Evolutionary conservation across 2,888 invertebrate species (phyloP).

Genomic region (Athalia rosae): DNA sequence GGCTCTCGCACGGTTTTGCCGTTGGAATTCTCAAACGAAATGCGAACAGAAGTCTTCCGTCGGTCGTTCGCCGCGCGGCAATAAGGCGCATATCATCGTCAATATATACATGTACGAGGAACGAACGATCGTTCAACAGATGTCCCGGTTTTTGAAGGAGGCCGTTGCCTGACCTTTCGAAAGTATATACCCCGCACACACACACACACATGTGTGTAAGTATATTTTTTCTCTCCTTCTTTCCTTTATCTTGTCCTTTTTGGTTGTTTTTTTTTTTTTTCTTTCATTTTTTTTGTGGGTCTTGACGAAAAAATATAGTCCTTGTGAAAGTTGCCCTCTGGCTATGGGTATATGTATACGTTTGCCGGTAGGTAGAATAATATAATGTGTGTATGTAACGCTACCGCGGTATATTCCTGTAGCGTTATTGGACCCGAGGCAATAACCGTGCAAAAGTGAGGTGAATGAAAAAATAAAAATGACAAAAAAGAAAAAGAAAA

Average conservation of each 20-base stretch:
- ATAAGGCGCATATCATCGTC: background rate
- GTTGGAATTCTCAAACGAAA: conserved; percentile 41
- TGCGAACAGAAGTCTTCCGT: conserved; percentile 16
- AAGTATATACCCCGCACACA: conserved; percentile 59
- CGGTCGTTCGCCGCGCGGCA: conserved; percentile 13
- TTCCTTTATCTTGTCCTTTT: background rate
- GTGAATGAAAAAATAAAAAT: too few relatives aligned
- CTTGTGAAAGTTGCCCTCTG: conserved; percentile 43
- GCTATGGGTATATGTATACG: conserved; percentile 2
- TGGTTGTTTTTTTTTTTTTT: background rate
- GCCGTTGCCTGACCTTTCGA: conserved; percentile 64
- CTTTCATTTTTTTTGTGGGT: conserved; percentile 26
- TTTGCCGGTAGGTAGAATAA: background rate
- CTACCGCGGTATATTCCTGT: background rate
- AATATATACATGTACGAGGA: background rate
- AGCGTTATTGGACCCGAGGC: conserved; percentile 1
- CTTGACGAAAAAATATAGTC: conserved; percentile 41
- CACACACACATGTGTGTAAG: conserved; percentile 8
- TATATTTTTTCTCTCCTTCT: background rate
- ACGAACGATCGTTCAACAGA: conserved; percentile 17
- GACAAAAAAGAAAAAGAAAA: background rate
- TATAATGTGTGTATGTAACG: background rate
- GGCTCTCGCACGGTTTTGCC: conserved; percentile 21
- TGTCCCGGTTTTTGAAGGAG: conserved; percentile 63
- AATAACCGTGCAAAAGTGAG: background rate